phyloP scores from a whole-genome alignment of 2,888 invertebrate species.

The Invenusta paracnida region DNA sequence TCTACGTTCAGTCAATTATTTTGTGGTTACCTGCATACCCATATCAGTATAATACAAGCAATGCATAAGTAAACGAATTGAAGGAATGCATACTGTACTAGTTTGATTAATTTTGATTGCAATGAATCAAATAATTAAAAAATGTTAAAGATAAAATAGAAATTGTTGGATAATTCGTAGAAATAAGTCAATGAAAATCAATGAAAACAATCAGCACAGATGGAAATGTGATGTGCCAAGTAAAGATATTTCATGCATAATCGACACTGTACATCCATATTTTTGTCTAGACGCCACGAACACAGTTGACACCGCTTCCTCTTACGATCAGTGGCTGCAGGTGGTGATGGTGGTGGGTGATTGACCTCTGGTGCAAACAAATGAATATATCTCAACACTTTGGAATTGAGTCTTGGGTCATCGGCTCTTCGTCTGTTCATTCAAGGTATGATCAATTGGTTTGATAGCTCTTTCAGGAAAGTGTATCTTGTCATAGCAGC shows the following conservation, averaged over 20 bases:
- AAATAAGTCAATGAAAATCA: not conserved
- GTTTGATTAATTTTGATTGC: not conserved
- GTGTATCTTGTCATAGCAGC: not conserved
- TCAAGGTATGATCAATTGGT: not conserved
- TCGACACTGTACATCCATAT: not conserved
- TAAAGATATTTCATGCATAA: not conserved
- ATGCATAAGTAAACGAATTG: not conserved
- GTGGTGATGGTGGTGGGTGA: not conserved
- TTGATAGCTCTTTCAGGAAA: not conserved
- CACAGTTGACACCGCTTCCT: not conserved
- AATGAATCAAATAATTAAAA: not conserved
- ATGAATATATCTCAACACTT: not conserved
- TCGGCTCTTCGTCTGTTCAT: not conserved
- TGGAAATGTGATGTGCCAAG: not conserved
- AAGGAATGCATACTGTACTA: not conserved
- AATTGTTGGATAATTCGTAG: not conserved
- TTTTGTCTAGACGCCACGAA: not conserved
- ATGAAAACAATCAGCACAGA: not conserved
- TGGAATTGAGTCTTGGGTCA: not conserved
- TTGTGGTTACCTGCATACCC: not conserved
- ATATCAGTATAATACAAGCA: not conserved
- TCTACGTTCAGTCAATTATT: not conserved
- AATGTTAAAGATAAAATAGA: not conserved
- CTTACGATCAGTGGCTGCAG: not conserved
- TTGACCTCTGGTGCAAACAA: not conserved